A percentile compares a stretch with the other conserved stretches of the same genome.
Conservation (phyloP, 2,113 vertebrate species). For the Thinocorus orbignyianus region DNA sequence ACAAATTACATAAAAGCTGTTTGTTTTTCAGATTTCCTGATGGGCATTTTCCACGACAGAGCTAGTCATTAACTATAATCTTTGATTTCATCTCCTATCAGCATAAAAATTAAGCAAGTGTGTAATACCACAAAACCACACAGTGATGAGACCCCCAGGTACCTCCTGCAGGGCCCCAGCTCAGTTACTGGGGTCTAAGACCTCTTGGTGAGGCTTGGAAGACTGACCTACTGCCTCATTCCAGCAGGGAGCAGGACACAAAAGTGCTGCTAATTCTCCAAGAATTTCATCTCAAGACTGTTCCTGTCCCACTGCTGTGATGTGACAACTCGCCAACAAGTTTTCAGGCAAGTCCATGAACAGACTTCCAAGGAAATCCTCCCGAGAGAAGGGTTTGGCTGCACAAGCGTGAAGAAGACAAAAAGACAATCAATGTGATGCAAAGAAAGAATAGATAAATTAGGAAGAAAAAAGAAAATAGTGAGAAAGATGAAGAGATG, state of each 20-base stretch:
- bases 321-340: not conserved
- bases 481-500: not conserved
- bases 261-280: not conserved
- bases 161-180: not conserved
- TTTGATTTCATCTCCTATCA: not conserved
- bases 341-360: not conserved
- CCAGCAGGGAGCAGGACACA: not conserved
- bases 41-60: not conserved
- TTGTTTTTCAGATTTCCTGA: not conserved
- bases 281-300: not conserved
- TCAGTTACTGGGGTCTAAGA: not conserved
- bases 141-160: not conserved
- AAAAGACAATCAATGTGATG: not conserved
- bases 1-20: not conserved
- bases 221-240: not conserved
- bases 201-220: not conserved
- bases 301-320: not conserved
- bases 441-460: not conserved
- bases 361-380: not conserved
- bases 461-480: not conserved
- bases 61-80: not conserved
- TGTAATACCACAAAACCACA: not conserved
- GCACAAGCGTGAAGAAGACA: not conserved
- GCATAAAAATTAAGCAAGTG: not conserved
- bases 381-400: not conserved